Conservation (phyloP, 2,888 invertebrate species). For the Drosophila kokeensis region DNA sequence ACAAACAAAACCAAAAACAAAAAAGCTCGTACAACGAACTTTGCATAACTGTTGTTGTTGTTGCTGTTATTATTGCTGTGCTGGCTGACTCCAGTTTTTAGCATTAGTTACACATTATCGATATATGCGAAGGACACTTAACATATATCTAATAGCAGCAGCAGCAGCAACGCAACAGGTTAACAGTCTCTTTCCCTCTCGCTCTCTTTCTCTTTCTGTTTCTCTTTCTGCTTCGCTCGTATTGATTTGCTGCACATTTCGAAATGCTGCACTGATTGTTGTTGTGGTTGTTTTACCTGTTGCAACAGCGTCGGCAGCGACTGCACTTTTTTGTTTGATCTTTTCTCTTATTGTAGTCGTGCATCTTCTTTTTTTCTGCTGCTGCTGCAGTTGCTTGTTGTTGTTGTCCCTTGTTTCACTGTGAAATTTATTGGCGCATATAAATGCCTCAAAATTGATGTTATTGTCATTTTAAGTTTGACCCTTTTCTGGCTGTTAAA, state of each 20-base stretch:
- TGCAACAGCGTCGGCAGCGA: conserved; percentile 65
- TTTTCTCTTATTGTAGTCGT: conserved; percentile 81
- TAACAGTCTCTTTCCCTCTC: conserved; percentile 32
- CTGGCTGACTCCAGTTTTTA: conserved; percentile 50
- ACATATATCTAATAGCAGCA: conserved; percentile 72
- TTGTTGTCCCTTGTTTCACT: conserved; percentile 61
- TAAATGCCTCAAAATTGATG: conserved; percentile 81
- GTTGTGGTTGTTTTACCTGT: conserved; percentile 73
- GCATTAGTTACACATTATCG: conserved; percentile 79
- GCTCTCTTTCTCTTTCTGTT: conserved; percentile 3
- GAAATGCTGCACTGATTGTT: conserved; percentile 62
- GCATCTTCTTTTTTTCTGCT: conserved; percentile 67
- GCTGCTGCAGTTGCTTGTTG: conserved; percentile 26
- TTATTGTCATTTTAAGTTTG: conserved; percentile 74
- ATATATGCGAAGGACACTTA: conserved; percentile 70
- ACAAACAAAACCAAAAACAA: conserved; percentile 44
- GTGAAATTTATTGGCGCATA: conserved; percentile 80
- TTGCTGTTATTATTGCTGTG: conserved; percentile 21
- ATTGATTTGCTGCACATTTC: conserved; percentile 71
- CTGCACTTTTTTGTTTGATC: conserved; percentile 80
- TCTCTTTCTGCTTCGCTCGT: conserved; percentile 17
- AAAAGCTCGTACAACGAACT: conserved; percentile 71
- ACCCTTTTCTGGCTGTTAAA: conserved; percentile 46
- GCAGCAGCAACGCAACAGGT: conserved; percentile 68
- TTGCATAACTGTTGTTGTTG: conserved; percentile 60